Evolutionary conservation across 1,140 invertebrate genomes (phyloP), one percentile per base, ranked within the genome.

Genomic region (Drosophila leontia): DNA sequence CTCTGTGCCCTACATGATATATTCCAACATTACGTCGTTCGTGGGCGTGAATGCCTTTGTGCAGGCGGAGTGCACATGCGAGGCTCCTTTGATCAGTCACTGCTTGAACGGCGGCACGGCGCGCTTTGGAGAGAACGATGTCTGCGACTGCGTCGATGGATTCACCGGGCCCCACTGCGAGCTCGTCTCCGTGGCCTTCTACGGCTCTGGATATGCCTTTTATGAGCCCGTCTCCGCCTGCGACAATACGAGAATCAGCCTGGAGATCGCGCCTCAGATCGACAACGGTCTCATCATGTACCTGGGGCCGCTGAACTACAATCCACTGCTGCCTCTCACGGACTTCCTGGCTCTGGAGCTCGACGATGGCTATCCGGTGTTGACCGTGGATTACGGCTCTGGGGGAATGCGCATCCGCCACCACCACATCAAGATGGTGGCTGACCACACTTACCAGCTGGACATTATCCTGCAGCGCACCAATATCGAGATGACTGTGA

Each of bases 311-410:
- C 94, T 98, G 62, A 94, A 88, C 67, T 94, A 94, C 56, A 95
- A 95, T 82, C 93, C 94, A 0, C 91, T 95, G 58, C 90, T 96
- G 19, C 93, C 94, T 50, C 93, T 96, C 37, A 67, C 93, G 93
- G 99, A 99, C 94, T 99, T 99, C 91, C 96, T 99, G 93, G 96
- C 98, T 0, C 81, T 99, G 44, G 98, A 99, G 93, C 93, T 99
- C 29, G 93, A 95, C n/a, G 94, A 97, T 61, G 98, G 98, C 13
- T 97, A 95, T 87, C 97, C 97, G 1, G 94, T 97, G 1, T 93
- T 99, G 0, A 95, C 97, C 17, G 95, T 99, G 13, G 96, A 99
- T 93, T 98, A 98, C 93, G 98, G 98, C 5, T 95, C 96, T 1
- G 98, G 98, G 3, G 96, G 96, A 1, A 94, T 95, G 1, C 93